Evolutionary conservation across 1,140 invertebrate genomes (phyloP), one percentile per base, ranked within the genome.

Genomic region (Danaus plexippus): DNA sequence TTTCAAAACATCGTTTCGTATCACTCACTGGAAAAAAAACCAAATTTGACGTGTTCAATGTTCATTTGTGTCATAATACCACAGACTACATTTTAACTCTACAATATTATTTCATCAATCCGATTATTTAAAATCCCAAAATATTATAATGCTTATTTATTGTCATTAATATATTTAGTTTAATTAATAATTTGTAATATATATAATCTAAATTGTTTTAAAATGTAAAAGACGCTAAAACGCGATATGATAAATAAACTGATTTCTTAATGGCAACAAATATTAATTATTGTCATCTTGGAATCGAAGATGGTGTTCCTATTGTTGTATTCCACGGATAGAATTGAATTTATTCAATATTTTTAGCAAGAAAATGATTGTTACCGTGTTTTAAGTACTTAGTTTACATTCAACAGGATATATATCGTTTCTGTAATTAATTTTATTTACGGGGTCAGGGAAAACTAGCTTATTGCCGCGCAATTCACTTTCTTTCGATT

Each of bases 1-100:
- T 80, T 86, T 82, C 80, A 86, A 84, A 86, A 86, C 80, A 86
- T 84, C 67, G 58, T 79, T 70, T 75, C 69, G 68, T 75, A 73
- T 77, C 71, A 69, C 61, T 77, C 71, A 62, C 65, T 72, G 64
- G 68, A 69, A 59, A 77, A 77, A 82, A 85, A 84, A 80, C 65
- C 77, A 71, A 76, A 78, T 83, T 83, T 86, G 83, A 86, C 83
- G 81, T 87, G 81, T 87, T 87, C 81, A 85, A 79, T 83, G 71
- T 78, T 80, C 73, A 85, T 87, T 83, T 79, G 83, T 80, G 77
- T 75, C 75, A 32, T 32, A 32, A 32, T 32, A 32, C 22, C 22
- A 32, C 22, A 32, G 48, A 44, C 22, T 42, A 46, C 47, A 60
- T 51, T 53, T 54, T 51, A 50, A 55, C 51, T 51, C 41, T 43